Evolutionary conservation across 2,113 vertebrate genomes (phyloP), one percentile per base, ranked within the genome.

Genomic region (Cranoglanis bouderius): DNA sequence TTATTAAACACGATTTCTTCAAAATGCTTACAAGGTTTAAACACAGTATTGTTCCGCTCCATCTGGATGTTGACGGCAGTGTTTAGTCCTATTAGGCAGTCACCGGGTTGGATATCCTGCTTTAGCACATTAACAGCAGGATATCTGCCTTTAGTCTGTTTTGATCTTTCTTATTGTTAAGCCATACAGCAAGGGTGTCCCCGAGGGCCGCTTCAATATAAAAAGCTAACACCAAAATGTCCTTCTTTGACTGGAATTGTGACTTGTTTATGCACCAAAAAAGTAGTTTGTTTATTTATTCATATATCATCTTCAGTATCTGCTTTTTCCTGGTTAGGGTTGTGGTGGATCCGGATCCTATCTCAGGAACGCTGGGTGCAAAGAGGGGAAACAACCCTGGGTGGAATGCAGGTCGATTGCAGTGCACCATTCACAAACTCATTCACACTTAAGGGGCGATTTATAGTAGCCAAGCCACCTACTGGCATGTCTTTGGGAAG

Each of bases 1-100:
- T 51, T 70, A 70, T 70, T 72, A 70, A 72, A 65, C 59, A 46
- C 32, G 43, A 67, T 67, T 51, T 46, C 35, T 85, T 26, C 86
- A 82, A 29, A 82, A 70, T 82, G 46, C 63, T 40, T 57, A 53
- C 9, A 49, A 65, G 55, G 82, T 85, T 88, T 78, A 85, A 85
- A 51, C 16, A 83, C 12, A 53, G 74, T 61, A 72, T 84, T 55
- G 65, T 84, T 90, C 55, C 46, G 46, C 84, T 87, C 84, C 80
- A 83, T 63, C 83, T 88, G 83, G 43, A 43, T 49, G 9, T 55
- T 82, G 63, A 89, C 61, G 46, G 70, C 38, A 74, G 32, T 61
- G 75, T 84, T 83, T 89, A 51, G 57, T 87, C 82, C 63, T 82
- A 65, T 89, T 88, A 87, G 84, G 29, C 72, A 78, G 80, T 87